Evolutionary conservation across 2,797 vertebrate genomes (phyloP).

Genomic region (Melanotaenia trifasciata): DNA sequence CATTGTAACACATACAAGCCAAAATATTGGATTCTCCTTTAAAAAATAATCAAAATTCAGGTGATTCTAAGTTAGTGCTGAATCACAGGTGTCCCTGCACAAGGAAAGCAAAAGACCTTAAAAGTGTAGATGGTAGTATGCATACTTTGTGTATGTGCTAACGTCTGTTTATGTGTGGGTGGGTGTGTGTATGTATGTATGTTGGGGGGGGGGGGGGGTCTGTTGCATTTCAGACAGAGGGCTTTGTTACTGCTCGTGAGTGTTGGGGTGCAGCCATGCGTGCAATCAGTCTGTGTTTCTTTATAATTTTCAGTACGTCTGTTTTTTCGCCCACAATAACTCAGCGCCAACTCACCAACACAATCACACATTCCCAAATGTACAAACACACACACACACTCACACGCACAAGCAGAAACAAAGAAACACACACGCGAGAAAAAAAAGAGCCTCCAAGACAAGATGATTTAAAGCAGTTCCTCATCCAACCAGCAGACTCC

Average conservation of each 20-base stretch:
- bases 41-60: not conserved
- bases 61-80: not conserved
- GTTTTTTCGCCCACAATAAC: slow-evolving; percentile 66
- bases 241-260: slow-evolving; percentile 76
- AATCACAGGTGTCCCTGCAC: slow-evolving; percentile 6
- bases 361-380: slow-evolving; percentile 46
- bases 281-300: slow-evolving; percentile 78
- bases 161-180: slow-evolving; percentile 43
- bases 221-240: slow-evolving; percentile 74
- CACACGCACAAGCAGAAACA: slow-evolving; percentile 17
- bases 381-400: slow-evolving; percentile 36
- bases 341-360: slow-evolving; percentile 69
- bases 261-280: slow-evolving; percentile 77
- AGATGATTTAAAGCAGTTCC: slow-evolving; percentile 70
- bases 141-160: slow-evolving; percentile 40
- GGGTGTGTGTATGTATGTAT: slow-evolving; percentile 48
- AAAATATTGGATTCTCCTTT: not conserved
- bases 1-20: not conserved
- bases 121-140: slow-evolving; percentile 15
- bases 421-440: slow-evolving; percentile 24
- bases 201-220: slow-evolving; percentile 49
- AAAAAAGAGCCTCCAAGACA: slow-evolving; percentile 27
- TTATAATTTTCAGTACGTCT: slow-evolving; percentile 70
- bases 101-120: slow-evolving; percentile 1
- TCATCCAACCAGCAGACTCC: slow-evolving; percentile 67